Base-by-base conservation (phyloP, 2,113 vertebrate species). In the Notiomystis cincta region DNA sequence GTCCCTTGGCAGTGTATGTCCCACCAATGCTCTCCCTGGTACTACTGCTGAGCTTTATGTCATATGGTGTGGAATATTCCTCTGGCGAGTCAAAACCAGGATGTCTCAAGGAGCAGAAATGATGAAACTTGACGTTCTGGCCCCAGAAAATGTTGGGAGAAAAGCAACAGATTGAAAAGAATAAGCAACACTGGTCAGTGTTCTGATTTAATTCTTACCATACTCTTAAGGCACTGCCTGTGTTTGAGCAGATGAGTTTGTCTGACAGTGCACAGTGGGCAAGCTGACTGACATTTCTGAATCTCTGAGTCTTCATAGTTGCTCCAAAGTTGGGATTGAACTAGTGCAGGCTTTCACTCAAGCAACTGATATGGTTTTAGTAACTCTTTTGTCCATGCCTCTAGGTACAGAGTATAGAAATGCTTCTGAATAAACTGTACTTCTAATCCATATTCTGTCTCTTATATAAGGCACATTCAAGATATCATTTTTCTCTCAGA, bases 1-100 rank as follows among this genome's bases (percentile, higher is more conserved):
- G 11, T 61, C 20, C 3, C 31, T 28, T 3, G 17, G 13, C 13
- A 56, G 15, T 4, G 3, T 27, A 28, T 3, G 4, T 7, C 9
- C 15, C 35, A 28, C 16, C 37, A 31, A 5, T 20, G 6, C 11
- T 78, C 21, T 24, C 28, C 50, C 11, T 57, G 30, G 14, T 65
- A 48, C 66, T 75, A 56, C 48, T 37, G 9, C 21, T 40, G n/a
- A 13, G 17, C 18, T 20, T 64, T 56, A 16, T 15, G 7, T 10
- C 37, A 21, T 3, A 64, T 15, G 24, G 6, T n/a, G 56, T 38
- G 23, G 10, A 69, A 82, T 23, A 82, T 31, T 37, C 10, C 66
- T 33, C 37, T 28, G n/a, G 10, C 25, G 16, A 67, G 3, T 9
- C 6, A 51, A 58, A 87, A 71, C 3, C n/a, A 71, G 30, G n/a